These are phyloP conservation scores for Hippocampus zosterae DNA, from an alignment of 2,113 vertebrate genomes.

Conservation along the genomic window DNA sequence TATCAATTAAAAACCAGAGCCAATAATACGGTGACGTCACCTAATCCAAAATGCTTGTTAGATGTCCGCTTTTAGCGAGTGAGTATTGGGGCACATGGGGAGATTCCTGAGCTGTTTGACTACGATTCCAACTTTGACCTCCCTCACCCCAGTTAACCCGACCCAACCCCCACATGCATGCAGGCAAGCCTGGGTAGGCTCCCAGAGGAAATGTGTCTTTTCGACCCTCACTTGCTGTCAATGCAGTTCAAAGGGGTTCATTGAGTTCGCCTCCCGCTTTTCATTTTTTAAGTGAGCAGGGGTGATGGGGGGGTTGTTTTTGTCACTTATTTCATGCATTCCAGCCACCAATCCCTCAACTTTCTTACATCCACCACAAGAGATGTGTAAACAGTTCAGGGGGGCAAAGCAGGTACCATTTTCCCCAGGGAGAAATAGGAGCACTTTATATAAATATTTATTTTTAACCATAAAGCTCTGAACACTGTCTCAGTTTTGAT, in stretches of 20 bases:
- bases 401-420: conserved; percentile 17
- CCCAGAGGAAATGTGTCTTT: conserved; percentile 63
- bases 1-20: not conserved
- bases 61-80: not conserved
- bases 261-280: conserved; percentile 47
- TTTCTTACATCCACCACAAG: conserved; percentile 24
- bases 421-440: not conserved
- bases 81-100: conserved; percentile 11
- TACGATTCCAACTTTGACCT: conserved; percentile 46
- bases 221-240: conserved; percentile 61
- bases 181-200: conserved; percentile 30
- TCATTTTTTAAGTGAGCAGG: conserved; percentile 22
- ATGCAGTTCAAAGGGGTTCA: conserved; percentile 68
- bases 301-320: conserved; percentile 41
- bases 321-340: conserved; percentile 65
- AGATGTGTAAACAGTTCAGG: conserved; percentile 33
- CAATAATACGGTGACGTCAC: not conserved
- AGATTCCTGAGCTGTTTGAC: conserved; percentile 35
- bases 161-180: conserved; percentile 63
- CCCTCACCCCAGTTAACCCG: conserved; percentile 66
- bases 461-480: not conserved
- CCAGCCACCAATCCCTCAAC: conserved; percentile 48
- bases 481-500: not conserved
- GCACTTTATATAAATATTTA: not conserved
- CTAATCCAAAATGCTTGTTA: not conserved